These are phyloP conservation scores for Gasterosteus nipponicus DNA, from an alignment of 2,113 vertebrate genomes.

Conservation along the genomic window DNA sequence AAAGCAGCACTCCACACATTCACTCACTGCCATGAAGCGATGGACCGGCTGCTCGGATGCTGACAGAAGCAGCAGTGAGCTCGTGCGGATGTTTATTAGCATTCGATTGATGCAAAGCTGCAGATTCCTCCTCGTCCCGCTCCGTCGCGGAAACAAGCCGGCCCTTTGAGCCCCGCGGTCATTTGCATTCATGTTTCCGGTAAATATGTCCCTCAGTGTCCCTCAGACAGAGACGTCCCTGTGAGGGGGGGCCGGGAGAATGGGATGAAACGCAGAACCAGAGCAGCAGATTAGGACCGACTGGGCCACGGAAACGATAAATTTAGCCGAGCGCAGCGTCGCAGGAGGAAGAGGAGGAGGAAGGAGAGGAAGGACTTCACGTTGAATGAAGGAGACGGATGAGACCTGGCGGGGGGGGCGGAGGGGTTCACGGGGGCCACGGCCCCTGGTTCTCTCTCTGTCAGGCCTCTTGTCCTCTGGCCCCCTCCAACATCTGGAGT, in stretches of 20 bases:
- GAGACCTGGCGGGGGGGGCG: constrained; percentile 65
- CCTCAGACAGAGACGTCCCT: constrained; percentile 60
- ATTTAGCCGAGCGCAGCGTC: constrained; percentile 49
- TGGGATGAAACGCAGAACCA: constrained; percentile 37
- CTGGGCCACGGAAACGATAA: constrained; percentile 44
- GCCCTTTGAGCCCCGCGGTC: constrained; percentile 65
- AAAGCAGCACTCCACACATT: constrained; percentile 27
- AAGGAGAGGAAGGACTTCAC: constrained; percentile 52
- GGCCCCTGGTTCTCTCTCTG: constrained; percentile 17
- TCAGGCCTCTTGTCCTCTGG: constrained; percentile 61
- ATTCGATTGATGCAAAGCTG: constrained; percentile 40
- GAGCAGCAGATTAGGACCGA: constrained; percentile 39
- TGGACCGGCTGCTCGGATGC: too few species aligned
- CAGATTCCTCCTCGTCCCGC: constrained; percentile 45
- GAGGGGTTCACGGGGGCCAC: constrained; percentile 28
- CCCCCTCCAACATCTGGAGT: constrained; percentile 78
- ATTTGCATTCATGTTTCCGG: constrained; percentile 74
- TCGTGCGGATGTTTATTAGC: too few species aligned
- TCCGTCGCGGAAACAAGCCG: constrained; percentile 55
- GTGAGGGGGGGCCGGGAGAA: constrained; percentile 51
- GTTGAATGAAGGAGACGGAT: constrained; percentile 76
- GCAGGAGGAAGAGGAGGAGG: constrained; percentile 37
- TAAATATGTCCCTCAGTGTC: constrained; percentile 61
- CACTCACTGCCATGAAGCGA: not conserved
- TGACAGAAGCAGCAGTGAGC: not conserved